A percentile compares a stretch with the other conserved stretches of the same genome.
Evolutionary conservation across 2,113 vertebrate species (phyloP).

Genomic region (Onychorhynchus coronatus): DNA sequence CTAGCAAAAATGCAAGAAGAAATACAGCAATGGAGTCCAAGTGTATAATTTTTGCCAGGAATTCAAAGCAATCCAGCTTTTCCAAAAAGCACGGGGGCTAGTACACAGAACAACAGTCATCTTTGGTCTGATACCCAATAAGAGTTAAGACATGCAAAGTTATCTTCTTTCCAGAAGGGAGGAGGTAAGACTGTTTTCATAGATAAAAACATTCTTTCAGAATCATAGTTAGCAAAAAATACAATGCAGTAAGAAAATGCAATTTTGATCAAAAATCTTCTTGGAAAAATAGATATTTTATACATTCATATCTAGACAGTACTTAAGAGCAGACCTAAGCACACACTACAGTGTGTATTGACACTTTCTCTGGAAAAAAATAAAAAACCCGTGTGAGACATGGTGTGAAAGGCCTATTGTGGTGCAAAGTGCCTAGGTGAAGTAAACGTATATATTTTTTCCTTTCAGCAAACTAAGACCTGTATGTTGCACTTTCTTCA

Average conservation of each 20-base stretch:
- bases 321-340: neutral
- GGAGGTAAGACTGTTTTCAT: neutral
- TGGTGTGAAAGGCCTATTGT: neutral
- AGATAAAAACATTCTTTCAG: slow-evolving; percentile 4
- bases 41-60: neutral
- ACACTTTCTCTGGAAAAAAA: slow-evolving; percentile 18
- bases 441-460: slow-evolving; percentile 11
- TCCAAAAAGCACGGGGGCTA: neutral
- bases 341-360: neutral
- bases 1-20: neutral
- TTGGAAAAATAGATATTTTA: slow-evolving; percentile 32
- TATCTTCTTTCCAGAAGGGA: neutral
- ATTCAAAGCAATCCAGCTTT: neutral
- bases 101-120: neutral
- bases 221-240: neutral
- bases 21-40: neutral
- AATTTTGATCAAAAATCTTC: neutral
- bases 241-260: neutral
- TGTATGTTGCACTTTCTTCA: neutral
- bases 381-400: neutral
- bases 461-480: neutral
- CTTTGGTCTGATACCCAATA: neutral
- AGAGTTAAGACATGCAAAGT: slow-evolving; percentile 20
- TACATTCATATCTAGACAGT: neutral
- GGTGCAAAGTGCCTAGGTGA: slow-evolving; percentile 33